phyloP scores from a whole-genome alignment of 2,113 vertebrate species.

The Syngnathoides biaculeatus region DNA sequence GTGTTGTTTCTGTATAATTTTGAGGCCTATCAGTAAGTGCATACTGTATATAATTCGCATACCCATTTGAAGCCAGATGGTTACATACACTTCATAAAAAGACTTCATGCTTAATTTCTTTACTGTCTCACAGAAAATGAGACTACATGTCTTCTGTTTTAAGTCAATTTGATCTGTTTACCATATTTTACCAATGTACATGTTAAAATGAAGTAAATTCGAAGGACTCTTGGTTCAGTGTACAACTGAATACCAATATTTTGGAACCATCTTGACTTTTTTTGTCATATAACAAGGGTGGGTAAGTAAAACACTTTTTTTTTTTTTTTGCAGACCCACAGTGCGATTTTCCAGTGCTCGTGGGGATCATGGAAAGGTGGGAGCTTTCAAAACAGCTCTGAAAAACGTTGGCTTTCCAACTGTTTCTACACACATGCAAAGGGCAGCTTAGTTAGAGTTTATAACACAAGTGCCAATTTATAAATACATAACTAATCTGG shows the following conservation, averaged over 20 bases:
- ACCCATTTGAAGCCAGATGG: too few relatives aligned
- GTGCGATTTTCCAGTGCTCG: constrained; percentile 58
- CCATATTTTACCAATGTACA: too few relatives aligned
- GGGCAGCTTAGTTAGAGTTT: constrained; percentile 68
- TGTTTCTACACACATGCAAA: constrained; percentile 68
- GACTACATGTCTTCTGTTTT: too few relatives aligned
- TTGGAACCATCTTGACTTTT: neutral
- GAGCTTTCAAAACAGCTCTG: constrained; percentile 69
- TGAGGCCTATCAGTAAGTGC: neutral
- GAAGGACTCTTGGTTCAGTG: too few relatives aligned
- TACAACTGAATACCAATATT: neutral
- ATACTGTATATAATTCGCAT: neutral
- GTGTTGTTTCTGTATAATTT: neutral
- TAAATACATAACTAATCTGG: constrained; percentile 66
- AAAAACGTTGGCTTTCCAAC: constrained; percentile 63
- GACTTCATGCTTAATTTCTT: too few relatives aligned
- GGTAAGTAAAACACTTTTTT: constrained; percentile 1
- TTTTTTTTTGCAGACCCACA: constrained; percentile 20
- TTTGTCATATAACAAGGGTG: neutral
- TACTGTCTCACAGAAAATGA: too few relatives aligned
- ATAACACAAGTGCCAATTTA: constrained; percentile 67
- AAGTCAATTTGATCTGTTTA: too few relatives aligned
- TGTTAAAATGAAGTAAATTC: too few relatives aligned
- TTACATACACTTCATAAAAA: too few relatives aligned
- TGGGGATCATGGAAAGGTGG: constrained; percentile 60